These are phyloP conservation scores for Ophion costatus DNA, from an alignment of 2,888 invertebrate species.

Conservation along the genomic window DNA sequence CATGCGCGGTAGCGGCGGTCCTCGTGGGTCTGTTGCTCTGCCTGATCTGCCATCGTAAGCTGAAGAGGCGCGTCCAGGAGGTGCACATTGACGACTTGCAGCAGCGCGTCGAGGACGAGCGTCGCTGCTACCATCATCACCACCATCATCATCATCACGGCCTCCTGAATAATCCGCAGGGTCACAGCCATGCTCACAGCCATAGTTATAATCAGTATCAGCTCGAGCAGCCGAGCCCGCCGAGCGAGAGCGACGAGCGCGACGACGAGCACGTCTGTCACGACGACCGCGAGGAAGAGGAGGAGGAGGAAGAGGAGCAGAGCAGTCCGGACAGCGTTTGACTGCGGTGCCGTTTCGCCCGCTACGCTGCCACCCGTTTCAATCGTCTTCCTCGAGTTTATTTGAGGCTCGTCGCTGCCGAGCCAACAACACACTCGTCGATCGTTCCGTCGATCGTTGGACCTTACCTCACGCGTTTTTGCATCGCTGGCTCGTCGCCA, in stretches of 20 bases:
- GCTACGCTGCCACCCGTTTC: constrained; percentile 33
- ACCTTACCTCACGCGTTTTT: neutral
- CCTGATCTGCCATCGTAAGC: constrained; percentile 86
- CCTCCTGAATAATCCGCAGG: constrained; percentile 74
- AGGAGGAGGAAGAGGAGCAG: constrained; percentile 68
- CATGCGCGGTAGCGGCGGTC: constrained; percentile 83
- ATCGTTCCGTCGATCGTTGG: neutral
- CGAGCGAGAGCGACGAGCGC: constrained; percentile 75
- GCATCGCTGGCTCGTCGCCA: neutral
- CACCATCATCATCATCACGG: constrained; percentile 70
- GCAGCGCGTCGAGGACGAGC: constrained; percentile 77
- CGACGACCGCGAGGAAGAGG: constrained; percentile 18
- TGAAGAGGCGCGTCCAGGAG: constrained; percentile 77
- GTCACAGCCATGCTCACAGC: constrained; percentile 72
- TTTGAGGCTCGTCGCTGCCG: neutral
- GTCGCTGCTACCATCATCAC: constrained; percentile 69
- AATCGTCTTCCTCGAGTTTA: constrained; percentile 50
- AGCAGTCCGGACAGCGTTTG: constrained; percentile 80
- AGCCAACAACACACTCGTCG: neutral
- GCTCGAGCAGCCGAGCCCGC: constrained; percentile 76
- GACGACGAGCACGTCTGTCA: constrained; percentile 69
- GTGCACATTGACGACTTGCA: constrained; percentile 73
- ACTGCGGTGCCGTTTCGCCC: constrained; percentile 63
- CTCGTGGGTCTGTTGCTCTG: constrained; percentile 84
- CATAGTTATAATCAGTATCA: constrained; percentile 71